phyloP scores from a whole-genome alignment of 2,113 vertebrate species.

The Eptatretus burgeri region DNA sequence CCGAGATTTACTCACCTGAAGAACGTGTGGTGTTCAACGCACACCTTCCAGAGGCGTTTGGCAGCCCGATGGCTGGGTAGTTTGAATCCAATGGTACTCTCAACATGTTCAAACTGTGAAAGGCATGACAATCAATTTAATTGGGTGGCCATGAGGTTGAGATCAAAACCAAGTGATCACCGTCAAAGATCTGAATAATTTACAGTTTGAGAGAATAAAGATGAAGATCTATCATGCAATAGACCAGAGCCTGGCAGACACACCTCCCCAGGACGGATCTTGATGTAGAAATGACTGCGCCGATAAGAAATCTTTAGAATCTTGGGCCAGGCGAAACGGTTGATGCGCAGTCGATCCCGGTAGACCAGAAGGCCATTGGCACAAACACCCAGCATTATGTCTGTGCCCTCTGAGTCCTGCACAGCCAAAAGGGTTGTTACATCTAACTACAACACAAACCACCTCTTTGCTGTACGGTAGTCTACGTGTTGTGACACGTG shows the following conservation, averaged over 20 bases:
- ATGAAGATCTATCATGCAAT: not conserved
- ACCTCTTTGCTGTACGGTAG: no score
- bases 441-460: no score
- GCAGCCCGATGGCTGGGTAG: conserved; percentile 74
- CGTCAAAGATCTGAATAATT: not conserved
- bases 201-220: not conserved
- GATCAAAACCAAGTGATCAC: no score
- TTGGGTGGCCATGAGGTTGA: no score
- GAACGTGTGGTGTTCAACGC: conserved; percentile 91
- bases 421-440: conserved; percentile 8
- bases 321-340: conserved; percentile 93
- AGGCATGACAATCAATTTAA: no score
- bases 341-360: conserved; percentile 88
- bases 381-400: conserved; percentile 80
- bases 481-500: no score
- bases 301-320: conserved; percentile 95
- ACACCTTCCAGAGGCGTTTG: conserved; percentile 98
- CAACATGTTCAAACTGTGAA: conserved; percentile 56
- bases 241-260: not conserved
- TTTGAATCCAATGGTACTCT: conserved; percentile 92
- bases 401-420: conserved; percentile 73
- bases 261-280: conserved; percentile 81
- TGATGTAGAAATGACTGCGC: conserved; percentile 88
- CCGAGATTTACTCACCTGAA: conserved; percentile 36
- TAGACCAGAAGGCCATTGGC: conserved; percentile 85